Conservation (phyloP, 2,797 vertebrate genomes). For the Acrocephalus scirpaceus region DNA sequence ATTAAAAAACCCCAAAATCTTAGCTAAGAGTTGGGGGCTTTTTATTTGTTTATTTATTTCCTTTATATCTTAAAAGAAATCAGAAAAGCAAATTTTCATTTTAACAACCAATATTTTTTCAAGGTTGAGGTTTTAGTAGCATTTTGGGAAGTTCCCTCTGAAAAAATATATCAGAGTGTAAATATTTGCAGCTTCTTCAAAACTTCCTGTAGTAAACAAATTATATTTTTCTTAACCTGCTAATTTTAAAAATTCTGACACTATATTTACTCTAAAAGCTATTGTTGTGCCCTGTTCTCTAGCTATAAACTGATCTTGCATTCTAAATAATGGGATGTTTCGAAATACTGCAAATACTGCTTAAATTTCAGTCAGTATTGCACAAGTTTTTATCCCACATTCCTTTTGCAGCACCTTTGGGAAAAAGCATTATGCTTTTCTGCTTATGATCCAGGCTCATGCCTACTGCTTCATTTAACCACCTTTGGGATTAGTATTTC, state of each 20-base stretch:
- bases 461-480: not conserved
- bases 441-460: not conserved
- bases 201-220: not conserved
- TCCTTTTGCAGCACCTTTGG: not conserved
- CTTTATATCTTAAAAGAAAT: not conserved
- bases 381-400: not conserved
- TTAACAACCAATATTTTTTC: not conserved
- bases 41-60: not conserved
- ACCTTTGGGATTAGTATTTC: slow-evolving; percentile 23
- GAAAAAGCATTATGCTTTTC: not conserved
- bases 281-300: not conserved
- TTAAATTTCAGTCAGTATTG: not conserved
- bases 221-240: not conserved
- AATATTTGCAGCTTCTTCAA: not conserved
- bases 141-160: not conserved
- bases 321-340: not conserved
- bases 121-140: not conserved
- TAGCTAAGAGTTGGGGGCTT: accelerated
- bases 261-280: not conserved
- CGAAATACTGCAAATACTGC: not conserved
- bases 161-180: not conserved
- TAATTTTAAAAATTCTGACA: not conserved
- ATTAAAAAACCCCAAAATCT: accelerated
- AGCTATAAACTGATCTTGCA: not conserved
- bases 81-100: not conserved